Evolutionary conservation across 2,797 vertebrate genomes (phyloP), one percentile per base, ranked within the genome.

Genomic region (Ptychobarbus kaznakovi): DNA sequence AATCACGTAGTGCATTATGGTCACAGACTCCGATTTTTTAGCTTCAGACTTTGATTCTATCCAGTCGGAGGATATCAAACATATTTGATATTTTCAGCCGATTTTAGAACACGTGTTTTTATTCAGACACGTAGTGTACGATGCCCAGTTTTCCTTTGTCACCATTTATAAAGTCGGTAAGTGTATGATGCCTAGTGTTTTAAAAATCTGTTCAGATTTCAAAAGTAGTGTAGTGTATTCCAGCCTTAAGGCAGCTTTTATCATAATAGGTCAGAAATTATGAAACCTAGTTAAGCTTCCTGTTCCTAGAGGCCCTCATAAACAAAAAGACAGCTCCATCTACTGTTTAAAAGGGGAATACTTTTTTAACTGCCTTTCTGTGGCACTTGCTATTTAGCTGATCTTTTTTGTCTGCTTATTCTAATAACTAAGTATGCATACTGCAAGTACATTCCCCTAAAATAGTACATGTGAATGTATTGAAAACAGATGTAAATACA

Each of bases 241-340:
- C 32, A 32, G 32, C 32, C 32, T 32, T 32, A 32, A 53, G 40
- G 28, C 12, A 13, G 11, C 35, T 73, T 44, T 44, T 32, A 61
- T 15, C 15, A 3, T 1, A 28, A 44, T 10, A 73, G 12, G 4
- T 35, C 49, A 7, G 12, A 63, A n/a, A 35, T 82, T 0, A 38
- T 46, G 51, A 72, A 72, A 82, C 16, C 80, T 32, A 12, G 15
- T 42, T 7, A 28, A 32, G 38, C 80, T 72, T 82, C 80, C 68
- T 15, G 53, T 46, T 74, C 22, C 25, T 40, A 35, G 18, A 20
- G 18, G 28, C 25, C 15, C 18, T 61, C 40, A 61, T 73, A 28
- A 79, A 58, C 61, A 58, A 46, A n/a, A 79, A 7, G 56, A 79
- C n/a, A 73, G 83, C 83, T 35, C 83, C 83, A 72, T 72, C 83